Evolutionary conservation across 2,888 invertebrate species (phyloP).

Genomic region (Cecidostiba fungosa): DNA sequence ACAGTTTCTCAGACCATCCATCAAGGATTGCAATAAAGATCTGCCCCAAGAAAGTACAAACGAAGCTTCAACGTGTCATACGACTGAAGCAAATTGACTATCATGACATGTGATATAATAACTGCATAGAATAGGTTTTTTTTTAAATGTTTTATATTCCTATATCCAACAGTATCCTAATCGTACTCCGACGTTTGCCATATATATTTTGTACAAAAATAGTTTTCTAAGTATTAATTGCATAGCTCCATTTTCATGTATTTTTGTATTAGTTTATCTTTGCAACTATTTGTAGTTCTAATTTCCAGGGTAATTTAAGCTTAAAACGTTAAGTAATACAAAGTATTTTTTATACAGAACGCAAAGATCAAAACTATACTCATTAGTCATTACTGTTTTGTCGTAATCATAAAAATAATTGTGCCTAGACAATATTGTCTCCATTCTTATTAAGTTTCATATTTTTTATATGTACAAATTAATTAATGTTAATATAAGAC

Average conservation of each 20-base stretch:
- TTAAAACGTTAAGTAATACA: not conserved
- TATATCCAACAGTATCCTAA: slow-evolving; percentile 18
- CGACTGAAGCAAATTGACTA: slow-evolving; percentile 45
- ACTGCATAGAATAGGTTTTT: slow-evolving; percentile 18
- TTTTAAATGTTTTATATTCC: slow-evolving; percentile 10
- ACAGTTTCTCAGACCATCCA: slow-evolving; percentile 52
- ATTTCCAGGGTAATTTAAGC: slow-evolving; percentile 11
- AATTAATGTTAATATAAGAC: slow-evolving; percentile 14
- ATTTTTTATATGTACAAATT: slow-evolving; percentile 5
- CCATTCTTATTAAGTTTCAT: not conserved
- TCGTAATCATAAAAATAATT: not conserved
- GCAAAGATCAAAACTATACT: slow-evolving; percentile 22
- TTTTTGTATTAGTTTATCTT: slow-evolving; percentile 9
- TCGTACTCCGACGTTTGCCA: slow-evolving; percentile 12
- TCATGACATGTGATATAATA: slow-evolving; percentile 40
- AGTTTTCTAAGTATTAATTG: slow-evolving; percentile 19
- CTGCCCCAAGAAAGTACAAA: slow-evolving; percentile 34
- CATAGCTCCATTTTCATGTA: not conserved
- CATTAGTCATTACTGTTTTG: not conserved
- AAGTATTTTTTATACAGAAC: not conserved
- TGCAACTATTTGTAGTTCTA: not conserved
- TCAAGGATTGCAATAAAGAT: slow-evolving; percentile 46
- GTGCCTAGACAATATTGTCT: not conserved
- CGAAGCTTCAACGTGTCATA: not conserved
- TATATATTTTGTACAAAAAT: slow-evolving; percentile 36